Evolutionary conservation across 2,113 vertebrate species (phyloP), one percentile per base, ranked within the genome.

Genomic region (Arenaria interpres): DNA sequence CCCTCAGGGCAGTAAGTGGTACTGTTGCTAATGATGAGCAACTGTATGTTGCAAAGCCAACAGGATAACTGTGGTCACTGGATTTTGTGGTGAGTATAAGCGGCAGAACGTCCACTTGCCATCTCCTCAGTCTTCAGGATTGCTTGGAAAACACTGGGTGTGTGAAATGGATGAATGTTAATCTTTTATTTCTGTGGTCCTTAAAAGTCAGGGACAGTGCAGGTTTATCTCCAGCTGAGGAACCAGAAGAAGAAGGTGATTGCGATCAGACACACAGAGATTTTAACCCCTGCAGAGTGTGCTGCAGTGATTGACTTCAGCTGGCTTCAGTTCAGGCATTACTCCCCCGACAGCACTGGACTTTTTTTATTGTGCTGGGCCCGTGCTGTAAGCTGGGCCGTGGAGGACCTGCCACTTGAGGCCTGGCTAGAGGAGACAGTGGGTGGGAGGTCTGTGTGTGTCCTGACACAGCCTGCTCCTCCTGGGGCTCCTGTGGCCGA

Each of bases 391-490:
- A 35, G 28, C 14, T 37, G 50, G 24, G 14, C 24, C 2, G 0
- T 25, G 46, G 56, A 72, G 35, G 25, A 50, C 10, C 53, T 73
- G 27, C 9, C 5, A 24, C 14, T 22, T 33, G 15, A 24, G 35
- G 13, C 4, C 33, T 46, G 30, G 14, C 21, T 39, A 32, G 56
- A 67, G 39, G n/a, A 24, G 5, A 24, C 41, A 28, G 45, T 15
- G 3, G 9, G 6, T 35, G 30, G 21, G 16, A 74, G 32, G 25
- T 37, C 24, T 5, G 0, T 23, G 20, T 23, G 8, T 59, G 24
- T 39, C n/a, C 25, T 0, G 0, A 7, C 67, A 54, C 9, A 27
- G 28, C 28, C n/a, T 67, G 30, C 2, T 2, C 15, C 51, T 57
- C 10, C 11, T 48, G 43, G 46, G 11, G 32, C 45, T 89, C 23